Evolutionary conservation across 2,113 vertebrate species (phyloP), one percentile per base, ranked within the genome.

Genomic region (Actenoides hombroni): DNA sequence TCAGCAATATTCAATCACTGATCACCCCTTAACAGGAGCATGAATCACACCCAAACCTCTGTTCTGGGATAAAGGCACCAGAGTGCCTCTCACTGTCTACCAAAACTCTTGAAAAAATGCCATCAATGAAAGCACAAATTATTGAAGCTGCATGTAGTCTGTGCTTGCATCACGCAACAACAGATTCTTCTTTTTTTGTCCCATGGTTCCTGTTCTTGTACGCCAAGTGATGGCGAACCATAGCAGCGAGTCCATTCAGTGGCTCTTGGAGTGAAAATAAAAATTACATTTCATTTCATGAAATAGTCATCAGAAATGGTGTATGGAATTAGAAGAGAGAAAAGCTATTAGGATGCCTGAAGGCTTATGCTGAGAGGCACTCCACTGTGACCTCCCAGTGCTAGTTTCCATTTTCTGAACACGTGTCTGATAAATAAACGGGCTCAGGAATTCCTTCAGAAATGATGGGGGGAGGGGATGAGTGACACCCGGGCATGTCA

Each of bases 391-490:
- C 4, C n/a, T 73, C 64, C 48, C 29, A 56, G 54, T 24, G n/a
- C 54, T 49, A 33, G 42, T 63, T 80, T 73, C 61, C 20, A 9
- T 76, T 76, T 83, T 83, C 90, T 83, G 44, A 84, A 33, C 18
- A 5, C 0, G 5, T 20, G 29, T 24, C 57, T 73, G 67, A 49
- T 39, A 80, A 54, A 5, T 0, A 0, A 79, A n/a, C 2, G n/a
- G 13, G 39, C 83, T 83, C 65, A 26, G 83, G 59, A 77, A 5
- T 26, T 59, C 75, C 81, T 37, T 54, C 79, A 77, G 78, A 54
- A 87, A 44, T 0, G 7, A 24, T 2, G 8, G 57, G 54, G 40
- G 63, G 59, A 54, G 70, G 39, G 56, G 60, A 59, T 0, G 7
- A 74, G 54, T 10, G 48, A 56, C 17, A 48, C 29, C 31, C 46